Base-by-base conservation (phyloP, 2,113 vertebrate genomes). In the Choloepus hoffmanni region DNA sequence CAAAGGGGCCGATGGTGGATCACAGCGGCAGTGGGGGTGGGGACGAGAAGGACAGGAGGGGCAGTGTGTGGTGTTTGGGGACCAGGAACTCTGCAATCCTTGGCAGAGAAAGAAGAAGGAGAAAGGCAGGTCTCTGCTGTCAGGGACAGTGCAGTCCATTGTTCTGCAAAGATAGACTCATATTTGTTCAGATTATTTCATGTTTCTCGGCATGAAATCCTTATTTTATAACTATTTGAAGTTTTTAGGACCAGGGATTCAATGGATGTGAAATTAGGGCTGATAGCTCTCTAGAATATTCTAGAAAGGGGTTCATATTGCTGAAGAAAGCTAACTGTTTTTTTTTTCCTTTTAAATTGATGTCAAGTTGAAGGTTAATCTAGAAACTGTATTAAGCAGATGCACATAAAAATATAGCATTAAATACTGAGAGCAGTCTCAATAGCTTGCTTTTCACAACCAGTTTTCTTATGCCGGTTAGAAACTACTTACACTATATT, bases 291-390 rank as follows among this genome's bases (percentile, higher is more conserved):
- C 11, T n/a, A 24, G 68, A 84, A 60, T 48, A n/a, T 50, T 67
- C 68, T 53, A 65, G 23, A 68, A 40, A 62, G 40, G 76, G 48
- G 12, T 21, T 86, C 33, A 77, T 21, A 50, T 62, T 76, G 50
- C 33, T 45, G 43, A 55, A 67, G 63, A 48, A 74, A 58, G 26
- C 10, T 4, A 76, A 72, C 19, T 28, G 26, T 30, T 68, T 62
- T 28, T n/a, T 30, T 68, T 62, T 93, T 93, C 79, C 74, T 73
- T 62, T 92, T 74, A 50, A 76, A 60, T 15, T 50, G 50, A 76
- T 76, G 67, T 76, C 40, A 83, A 90, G 23, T 85, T 68, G 50
- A 85, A 94, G 83, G 45, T 60, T 76, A 76, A 92, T 83, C 18
- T 76, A 68, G 9, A 74, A 82, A 58, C 33, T 36, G 48, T 87